These are phyloP conservation scores for Metacarcinus magister DNA, from an alignment of 2,888 invertebrate genomes.

Conservation along the genomic window DNA sequence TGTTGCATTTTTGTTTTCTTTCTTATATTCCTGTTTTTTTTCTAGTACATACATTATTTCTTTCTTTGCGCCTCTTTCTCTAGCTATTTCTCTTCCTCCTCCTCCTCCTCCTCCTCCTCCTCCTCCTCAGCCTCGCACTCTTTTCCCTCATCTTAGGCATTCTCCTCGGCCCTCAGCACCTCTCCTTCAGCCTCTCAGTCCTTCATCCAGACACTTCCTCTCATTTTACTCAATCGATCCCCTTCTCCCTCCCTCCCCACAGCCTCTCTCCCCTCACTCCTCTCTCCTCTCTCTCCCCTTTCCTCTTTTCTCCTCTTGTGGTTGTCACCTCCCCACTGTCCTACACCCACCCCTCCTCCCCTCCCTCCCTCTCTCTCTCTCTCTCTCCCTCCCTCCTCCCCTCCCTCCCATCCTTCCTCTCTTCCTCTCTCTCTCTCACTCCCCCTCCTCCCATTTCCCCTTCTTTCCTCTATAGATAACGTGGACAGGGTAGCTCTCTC, in stretches of 20 bases:
- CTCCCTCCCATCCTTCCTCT: slow-evolving; percentile 42
- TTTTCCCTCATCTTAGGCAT: not conserved
- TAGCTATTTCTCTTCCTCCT: not conserved
- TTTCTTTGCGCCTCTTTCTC: not conserved
- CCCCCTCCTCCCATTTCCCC: slow-evolving; percentile 2
- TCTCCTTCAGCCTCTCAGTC: slow-evolving; percentile 37
- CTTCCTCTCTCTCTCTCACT: not conserved
- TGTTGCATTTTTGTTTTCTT: not conserved
- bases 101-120: not conserved
- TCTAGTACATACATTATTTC: not conserved
- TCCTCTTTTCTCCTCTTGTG: no score
- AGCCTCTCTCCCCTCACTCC: not conserved
- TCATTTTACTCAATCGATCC: slow-evolving; percentile 29
- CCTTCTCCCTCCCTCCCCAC: not conserved
- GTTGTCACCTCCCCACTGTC: not conserved
- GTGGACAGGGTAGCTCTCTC: not conserved
- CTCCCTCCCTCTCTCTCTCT: slow-evolving; percentile 33
- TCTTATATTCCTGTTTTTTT: not conserved
- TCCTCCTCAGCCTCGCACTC: not conserved
- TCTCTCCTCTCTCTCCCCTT: not conserved
- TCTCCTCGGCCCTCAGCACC: not conserved
- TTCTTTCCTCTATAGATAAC: not conserved
- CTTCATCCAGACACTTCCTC: slow-evolving; percentile 35
- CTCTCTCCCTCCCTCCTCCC: slow-evolving; percentile 32
- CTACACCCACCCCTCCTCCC: not conserved